These are phyloP conservation scores for Sebastes oblongus DNA, from an alignment of 2,797 vertebrate species.

Conservation along the genomic window DNA sequence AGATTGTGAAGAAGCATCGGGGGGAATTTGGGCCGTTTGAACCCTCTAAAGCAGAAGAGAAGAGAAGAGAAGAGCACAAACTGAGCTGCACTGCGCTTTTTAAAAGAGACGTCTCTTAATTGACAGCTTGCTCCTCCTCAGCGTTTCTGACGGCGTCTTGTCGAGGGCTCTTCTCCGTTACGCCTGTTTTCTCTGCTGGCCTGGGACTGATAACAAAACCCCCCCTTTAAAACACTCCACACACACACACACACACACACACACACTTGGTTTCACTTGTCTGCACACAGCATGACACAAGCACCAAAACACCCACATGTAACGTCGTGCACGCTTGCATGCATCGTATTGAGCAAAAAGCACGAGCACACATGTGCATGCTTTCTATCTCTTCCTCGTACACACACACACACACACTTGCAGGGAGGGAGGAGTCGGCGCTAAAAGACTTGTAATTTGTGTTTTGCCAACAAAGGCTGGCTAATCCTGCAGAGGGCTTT, in stretches of 20 bases:
- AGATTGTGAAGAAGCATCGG: neutral
- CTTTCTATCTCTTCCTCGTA: neutral
- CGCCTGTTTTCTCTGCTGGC: slow-evolving; percentile 37
- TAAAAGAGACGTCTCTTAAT: slow-evolving; percentile 57
- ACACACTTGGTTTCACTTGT: slow-evolving; percentile 23
- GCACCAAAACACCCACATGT: slow-evolving; percentile 14
- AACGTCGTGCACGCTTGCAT: neutral
- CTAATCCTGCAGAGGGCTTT: slow-evolving; percentile 90
- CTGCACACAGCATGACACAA: slow-evolving; percentile 34
- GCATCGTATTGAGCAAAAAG: neutral
- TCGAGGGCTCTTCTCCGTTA: slow-evolving; percentile 32
- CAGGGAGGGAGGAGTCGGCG: slow-evolving; percentile 80
- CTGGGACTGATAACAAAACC: slow-evolving; percentile 33
- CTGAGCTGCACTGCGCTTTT: slow-evolving; percentile 2
- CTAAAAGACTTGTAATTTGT: slow-evolving; percentile 93
- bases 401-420: slow-evolving; percentile 40
- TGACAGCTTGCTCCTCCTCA: slow-evolving; percentile 48
- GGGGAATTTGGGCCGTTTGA: neutral
- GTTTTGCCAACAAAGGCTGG: slow-evolving; percentile 93
- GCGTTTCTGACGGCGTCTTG: slow-evolving; percentile 7
- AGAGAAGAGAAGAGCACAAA: neutral
- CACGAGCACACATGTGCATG: neutral
- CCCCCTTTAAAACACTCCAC: slow-evolving; percentile 11
- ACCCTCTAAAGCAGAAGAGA: neutral
- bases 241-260: slow-evolving; percentile 18